Conservation (phyloP, 2,797 vertebrate species). For the Cyclopterus lumpus region DNA sequence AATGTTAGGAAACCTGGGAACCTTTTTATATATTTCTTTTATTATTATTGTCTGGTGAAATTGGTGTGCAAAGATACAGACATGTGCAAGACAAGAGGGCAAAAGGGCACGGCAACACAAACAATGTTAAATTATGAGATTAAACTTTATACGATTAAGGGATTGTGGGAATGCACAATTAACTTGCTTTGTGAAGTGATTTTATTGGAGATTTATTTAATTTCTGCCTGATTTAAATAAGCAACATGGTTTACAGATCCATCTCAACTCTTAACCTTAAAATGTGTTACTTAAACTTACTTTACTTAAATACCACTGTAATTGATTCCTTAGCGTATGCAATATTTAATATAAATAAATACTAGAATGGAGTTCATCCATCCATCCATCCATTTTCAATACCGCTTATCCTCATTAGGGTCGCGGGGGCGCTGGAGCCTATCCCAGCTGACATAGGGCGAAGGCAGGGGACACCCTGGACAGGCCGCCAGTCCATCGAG, state of each 20-base stretch:
- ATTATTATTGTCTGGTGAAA: not conserved
- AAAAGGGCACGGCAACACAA: not conserved
- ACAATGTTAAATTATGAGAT: not conserved
- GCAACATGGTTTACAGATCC: not conserved
- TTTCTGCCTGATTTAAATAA: not conserved
- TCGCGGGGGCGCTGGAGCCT: too few relatives aligned
- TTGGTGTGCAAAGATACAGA: not conserved
- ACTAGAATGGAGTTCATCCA: not conserved
- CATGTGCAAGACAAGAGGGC: not conserved
- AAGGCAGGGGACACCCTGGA: too few relatives aligned
- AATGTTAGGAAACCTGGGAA: constrained; percentile 24
- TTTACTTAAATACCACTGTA: not conserved
- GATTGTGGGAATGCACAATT: not conserved
- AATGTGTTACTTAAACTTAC: not conserved
- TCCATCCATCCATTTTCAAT: too few relatives aligned
- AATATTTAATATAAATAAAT: not conserved
- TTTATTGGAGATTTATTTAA: not conserved
- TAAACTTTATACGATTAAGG: not conserved
- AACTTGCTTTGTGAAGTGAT: not conserved
- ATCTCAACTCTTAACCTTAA: not conserved
- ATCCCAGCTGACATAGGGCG: too few relatives aligned
- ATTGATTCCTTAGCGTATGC: not conserved
- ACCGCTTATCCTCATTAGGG: too few relatives aligned
- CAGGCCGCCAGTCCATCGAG: too few relatives aligned
- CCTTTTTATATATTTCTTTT: not conserved